These are phyloP conservation scores for Drosophila santomea DNA, from an alignment of 1,140 invertebrate species.

Conservation along the genomic window DNA sequence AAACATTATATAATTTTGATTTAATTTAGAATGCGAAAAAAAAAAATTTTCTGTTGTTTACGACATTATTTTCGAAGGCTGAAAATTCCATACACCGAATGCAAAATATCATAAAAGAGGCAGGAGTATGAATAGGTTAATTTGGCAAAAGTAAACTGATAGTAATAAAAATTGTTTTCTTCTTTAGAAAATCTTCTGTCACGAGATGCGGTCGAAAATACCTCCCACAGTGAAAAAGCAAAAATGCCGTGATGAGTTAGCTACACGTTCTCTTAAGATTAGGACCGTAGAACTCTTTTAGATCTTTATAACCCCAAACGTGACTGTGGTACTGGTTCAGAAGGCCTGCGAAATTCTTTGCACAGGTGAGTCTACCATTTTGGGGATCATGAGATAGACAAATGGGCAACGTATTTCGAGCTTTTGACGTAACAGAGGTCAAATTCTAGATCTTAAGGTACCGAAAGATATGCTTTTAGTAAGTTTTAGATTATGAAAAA, in stretches of 20 bases:
- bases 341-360: constrained; percentile 3
- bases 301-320: constrained; percentile 26
- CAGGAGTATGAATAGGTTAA: not conserved
- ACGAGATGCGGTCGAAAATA: not conserved
- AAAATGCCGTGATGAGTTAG: constrained; percentile 24
- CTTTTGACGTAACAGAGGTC: not conserved
- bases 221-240: constrained; percentile 17
- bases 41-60: not conserved
- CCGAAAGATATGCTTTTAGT: not conserved
- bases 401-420: constrained; percentile 1
- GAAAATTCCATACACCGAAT: not conserved
- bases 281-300: not conserved
- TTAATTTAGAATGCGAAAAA: not conserved
- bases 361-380: constrained; percentile 34
- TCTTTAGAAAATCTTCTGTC: not conserved
- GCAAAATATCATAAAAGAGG: not conserved
- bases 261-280: constrained; percentile 29
- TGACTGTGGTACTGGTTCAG: constrained; percentile 30
- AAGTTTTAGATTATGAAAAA: too few species aligned
- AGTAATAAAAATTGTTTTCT: not conserved
- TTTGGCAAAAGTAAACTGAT: not conserved
- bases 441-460: not conserved
- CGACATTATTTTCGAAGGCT: not conserved
- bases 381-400: constrained; percentile 11
- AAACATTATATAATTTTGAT: constrained; percentile 37